Base-by-base conservation (phyloP, 2,113 vertebrate species). In the Alligator mississippiensis region DNA sequence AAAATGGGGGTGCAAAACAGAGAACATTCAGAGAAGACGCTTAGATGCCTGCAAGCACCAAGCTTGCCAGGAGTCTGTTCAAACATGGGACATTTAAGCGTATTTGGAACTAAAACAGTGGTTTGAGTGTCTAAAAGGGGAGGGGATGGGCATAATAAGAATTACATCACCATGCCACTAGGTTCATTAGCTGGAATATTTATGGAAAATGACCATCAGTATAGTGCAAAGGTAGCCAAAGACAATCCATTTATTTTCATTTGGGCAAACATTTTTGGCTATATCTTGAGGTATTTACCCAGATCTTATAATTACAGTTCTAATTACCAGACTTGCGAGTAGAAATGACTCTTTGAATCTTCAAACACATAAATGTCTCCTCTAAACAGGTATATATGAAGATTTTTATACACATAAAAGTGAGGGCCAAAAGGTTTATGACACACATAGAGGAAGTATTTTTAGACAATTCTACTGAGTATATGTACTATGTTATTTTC, bases 131-230 rank as follows among this genome's bases (percentile, higher is more conserved):
- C 85, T 25, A 86, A 55, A 89, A 82, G 1, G 4, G 4, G 55
- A 38, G 6, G 38, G 38, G 38, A 38, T 38, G 38, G 38, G 38
- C 38, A 38, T 76, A n/a, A 47, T 7, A 47, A 90, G 55, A 81
- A 70, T 27, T 38, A 2, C 2, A 2, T 70, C 1, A 3, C 2
- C 63, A 87, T 76, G 6, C 22, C 5, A 54, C 4, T 16, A 2
- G 54, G 47, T 38, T 68, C 55, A 5, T 77, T 27, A 72, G 17
- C 54, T 90, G 58, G 68, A 88, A 59, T 86, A 61, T 55, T 80
- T 87, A 15, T 25, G 47, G 61, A 61, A 92, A 74, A 4, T 59
- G 2, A 92, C 2, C 3, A 54, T 54, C 15, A 85, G 27, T n/a
- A 24, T 10, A 83, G 6, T 63, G 24, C 11, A 74, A 64, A 27